Evolutionary conservation across 2,797 vertebrate species (phyloP).

Genomic region (Hoplostethus mediterraneus): DNA sequence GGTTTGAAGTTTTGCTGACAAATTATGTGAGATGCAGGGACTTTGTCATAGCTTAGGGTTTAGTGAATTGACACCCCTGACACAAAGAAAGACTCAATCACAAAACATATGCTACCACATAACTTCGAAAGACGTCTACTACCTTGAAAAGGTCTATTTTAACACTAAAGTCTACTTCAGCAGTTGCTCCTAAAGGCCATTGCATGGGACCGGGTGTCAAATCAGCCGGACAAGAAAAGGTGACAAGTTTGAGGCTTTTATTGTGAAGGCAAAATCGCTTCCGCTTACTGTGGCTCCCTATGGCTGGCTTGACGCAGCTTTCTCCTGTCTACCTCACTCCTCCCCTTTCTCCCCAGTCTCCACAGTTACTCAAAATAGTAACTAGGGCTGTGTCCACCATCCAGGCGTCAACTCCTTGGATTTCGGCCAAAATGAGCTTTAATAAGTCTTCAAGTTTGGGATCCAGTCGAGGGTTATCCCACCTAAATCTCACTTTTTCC

Average conservation of each 20-base stretch:
- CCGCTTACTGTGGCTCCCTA: constrained; percentile 18
- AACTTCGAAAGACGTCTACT: no score
- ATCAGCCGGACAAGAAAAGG: no score
- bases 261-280: constrained; percentile 44
- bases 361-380: constrained; percentile 67
- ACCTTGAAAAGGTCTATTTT: no score
- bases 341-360: constrained; percentile 43
- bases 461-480: constrained; percentile 13
- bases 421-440: constrained; percentile 39
- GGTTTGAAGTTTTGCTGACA: no score
- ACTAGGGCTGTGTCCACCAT: constrained; percentile 48
- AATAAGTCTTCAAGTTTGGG: constrained; percentile 20
- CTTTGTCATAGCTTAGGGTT: no score
- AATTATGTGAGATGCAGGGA: no score
- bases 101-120: no score
- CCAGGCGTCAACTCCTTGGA: constrained; percentile 55
- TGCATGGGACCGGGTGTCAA: no score
- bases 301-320: constrained; percentile 33
- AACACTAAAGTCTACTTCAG: no score
- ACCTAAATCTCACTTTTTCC: constrained; percentile 13
- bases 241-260: constrained; percentile 24
- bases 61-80: no score
- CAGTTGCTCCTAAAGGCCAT: no score
- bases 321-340: constrained; percentile 30
- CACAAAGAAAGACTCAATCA: no score